These are phyloP conservation scores for Gulo gulo DNA, from an alignment of 2,113 vertebrate genomes.

Conservation along the genomic window DNA sequence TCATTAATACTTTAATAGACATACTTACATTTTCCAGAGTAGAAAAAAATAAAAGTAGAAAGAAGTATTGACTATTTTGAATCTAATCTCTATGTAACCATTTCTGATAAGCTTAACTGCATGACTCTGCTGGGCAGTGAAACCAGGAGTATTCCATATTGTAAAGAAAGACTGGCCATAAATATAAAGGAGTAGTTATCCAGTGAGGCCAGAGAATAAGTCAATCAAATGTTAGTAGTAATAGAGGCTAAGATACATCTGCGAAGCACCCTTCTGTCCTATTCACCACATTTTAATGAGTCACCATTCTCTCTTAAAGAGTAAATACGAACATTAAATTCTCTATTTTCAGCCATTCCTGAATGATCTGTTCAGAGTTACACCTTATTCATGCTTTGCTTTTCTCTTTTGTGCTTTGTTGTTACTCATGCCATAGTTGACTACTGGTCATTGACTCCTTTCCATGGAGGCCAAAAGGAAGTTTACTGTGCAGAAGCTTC, in stretches of 20 bases:
- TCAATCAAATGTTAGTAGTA: background rate
- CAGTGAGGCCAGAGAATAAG: background rate
- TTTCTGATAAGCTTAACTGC: background rate
- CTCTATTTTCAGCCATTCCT: background rate
- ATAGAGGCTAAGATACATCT: background rate
- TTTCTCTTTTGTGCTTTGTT: background rate
- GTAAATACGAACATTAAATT: background rate
- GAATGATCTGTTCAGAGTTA: background rate
- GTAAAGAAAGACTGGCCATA: background rate
- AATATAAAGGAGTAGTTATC: background rate
- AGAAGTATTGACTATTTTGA: background rate
- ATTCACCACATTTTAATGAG: background rate
- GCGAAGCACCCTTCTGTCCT: background rate
- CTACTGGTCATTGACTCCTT: background rate
- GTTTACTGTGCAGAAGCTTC: background rate
- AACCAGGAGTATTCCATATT: background rate
- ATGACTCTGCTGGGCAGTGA: background rate
- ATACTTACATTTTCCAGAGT: background rate
- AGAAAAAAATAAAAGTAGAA: background rate
- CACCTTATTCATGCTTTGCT: background rate
- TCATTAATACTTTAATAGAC: background rate
- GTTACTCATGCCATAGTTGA: background rate
- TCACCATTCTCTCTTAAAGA: background rate
- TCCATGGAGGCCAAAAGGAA: background rate
- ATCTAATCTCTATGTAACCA: background rate